Conservation (phyloP, 1,140 invertebrate genomes). For the Drosophila mauritiana region DNA sequence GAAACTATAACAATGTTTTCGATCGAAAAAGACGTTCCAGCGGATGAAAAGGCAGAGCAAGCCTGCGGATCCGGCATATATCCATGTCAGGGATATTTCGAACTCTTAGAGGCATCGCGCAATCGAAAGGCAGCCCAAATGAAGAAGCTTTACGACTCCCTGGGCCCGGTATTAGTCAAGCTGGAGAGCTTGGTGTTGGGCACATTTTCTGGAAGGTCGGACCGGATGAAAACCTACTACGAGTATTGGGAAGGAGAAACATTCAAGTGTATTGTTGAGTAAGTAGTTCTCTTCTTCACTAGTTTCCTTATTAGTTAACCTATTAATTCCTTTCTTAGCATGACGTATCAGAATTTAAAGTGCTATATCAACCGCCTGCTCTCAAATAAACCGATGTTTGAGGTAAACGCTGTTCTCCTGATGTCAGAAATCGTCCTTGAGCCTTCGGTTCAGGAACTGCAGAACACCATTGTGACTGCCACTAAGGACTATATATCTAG, state of each 20-base stretch:
- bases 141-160: constrained; percentile 89
- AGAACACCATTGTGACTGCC: constrained; percentile 89
- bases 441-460: constrained; percentile 90
- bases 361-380: constrained; percentile 88
- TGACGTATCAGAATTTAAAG: constrained; percentile 88
- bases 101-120: constrained; percentile 87
- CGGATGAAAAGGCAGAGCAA: constrained; percentile 31
- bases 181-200: constrained; percentile 91
- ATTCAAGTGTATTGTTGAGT: constrained; percentile 87
- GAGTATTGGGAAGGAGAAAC: constrained; percentile 89
- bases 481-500: constrained; percentile 88
- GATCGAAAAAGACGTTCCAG: constrained; percentile 20
- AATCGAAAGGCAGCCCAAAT: constrained; percentile 88
- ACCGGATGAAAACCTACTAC: constrained; percentile 89
- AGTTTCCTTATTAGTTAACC: no score
- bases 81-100: constrained; percentile 84
- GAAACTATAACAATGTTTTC: constrained; percentile 40
- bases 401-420: constrained; percentile 90
- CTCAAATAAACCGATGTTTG: constrained; percentile 88
- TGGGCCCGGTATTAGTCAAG: constrained; percentile 92
- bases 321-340: constrained; percentile 29
- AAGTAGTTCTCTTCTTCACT: constrained; percentile 8
- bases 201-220: constrained; percentile 87
- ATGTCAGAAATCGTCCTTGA: constrained; percentile 90
- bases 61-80: constrained; percentile 63